Conservation (phyloP, 2,888 invertebrate genomes). For the Steromphala cineraria region DNA sequence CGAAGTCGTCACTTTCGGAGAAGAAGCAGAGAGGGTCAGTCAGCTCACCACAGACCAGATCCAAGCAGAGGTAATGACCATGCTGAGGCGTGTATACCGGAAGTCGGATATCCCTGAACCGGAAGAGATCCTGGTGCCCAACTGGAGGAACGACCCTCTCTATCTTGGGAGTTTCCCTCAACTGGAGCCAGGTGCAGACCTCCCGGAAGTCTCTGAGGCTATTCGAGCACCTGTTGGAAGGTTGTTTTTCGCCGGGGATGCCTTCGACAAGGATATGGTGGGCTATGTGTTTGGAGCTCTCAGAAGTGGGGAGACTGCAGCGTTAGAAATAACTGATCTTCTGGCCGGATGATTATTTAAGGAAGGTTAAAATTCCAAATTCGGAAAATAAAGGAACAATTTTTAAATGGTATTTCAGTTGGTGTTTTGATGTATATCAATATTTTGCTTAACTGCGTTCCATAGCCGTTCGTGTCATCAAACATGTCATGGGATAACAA, state of each 20-base stretch:
- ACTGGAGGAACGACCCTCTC: not conserved
- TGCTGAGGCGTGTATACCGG: conserved; percentile 23
- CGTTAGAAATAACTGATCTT: not conserved
- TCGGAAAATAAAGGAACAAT: too few relatives aligned
- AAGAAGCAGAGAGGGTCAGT: conserved; percentile 33
- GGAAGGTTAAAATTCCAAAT: too few relatives aligned
- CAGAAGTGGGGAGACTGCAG: not conserved
- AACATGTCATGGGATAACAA: too few relatives aligned
- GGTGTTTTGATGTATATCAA: too few relatives aligned
- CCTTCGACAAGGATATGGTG: conserved; percentile 21
- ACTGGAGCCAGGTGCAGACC: not conserved
- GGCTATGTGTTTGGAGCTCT: conserved; percentile 36
- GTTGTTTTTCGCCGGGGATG: conserved; percentile 43
- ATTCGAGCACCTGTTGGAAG: conserved; percentile 34
- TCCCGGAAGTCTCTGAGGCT: not conserved
- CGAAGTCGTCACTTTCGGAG: conserved; percentile 26
- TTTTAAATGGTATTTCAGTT: too few relatives aligned
- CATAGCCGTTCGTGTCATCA: too few relatives aligned
- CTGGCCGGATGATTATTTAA: too few relatives aligned
- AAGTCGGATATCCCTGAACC: not conserved
- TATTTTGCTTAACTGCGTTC: too few relatives aligned
- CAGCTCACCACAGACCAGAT: conserved; percentile 24
- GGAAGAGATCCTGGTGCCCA: not conserved
- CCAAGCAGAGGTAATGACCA: conserved; percentile 25
- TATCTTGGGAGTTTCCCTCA: not conserved